Conservation (phyloP, 2,797 vertebrate genomes). For the Octomys mimax region DNA sequence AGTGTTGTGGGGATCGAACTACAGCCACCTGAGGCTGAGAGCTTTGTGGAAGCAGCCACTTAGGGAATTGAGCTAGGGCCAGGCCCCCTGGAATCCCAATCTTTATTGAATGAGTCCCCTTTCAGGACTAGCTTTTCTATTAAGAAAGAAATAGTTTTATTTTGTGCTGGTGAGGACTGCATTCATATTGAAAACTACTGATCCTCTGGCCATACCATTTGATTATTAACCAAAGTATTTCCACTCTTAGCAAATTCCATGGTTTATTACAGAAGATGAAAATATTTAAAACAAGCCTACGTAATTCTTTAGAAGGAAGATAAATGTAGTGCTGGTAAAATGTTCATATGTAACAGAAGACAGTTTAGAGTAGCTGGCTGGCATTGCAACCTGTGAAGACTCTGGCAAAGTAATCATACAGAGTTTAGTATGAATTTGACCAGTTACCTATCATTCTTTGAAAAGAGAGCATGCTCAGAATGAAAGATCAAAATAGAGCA, state of each 20-base stretch:
- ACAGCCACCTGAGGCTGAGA: no score
- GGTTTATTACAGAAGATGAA: constrained; percentile 51
- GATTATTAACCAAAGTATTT: constrained; percentile 69
- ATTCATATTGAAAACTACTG: constrained; percentile 60
- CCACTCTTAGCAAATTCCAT: constrained; percentile 26
- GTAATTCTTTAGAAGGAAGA: constrained; percentile 18
- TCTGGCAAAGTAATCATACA: background rate
- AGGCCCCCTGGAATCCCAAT: no score
- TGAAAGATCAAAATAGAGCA: constrained; percentile 51
- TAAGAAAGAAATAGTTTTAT: constrained; percentile 41
- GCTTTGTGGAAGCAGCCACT: no score
- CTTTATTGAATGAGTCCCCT: constrained; percentile 63
- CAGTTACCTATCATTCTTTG: background rate
- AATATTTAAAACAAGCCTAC: constrained; percentile 56
- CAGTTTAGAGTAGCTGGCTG: background rate
- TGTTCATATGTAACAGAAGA: constrained; percentile 20
- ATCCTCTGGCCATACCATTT: constrained; percentile 34
- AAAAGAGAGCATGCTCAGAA: constrained; percentile 46
- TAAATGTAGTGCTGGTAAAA: background rate
- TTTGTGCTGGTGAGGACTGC: constrained; percentile 53
- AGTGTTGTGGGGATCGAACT: no score
- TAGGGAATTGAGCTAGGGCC: no score
- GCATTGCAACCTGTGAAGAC: background rate
- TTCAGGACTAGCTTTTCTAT: constrained; percentile 59
- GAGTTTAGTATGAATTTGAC: constrained; percentile 26